These are phyloP conservation scores for Eupsittula cactorum DNA, from an alignment of 2,113 vertebrate genomes.

Conservation along the genomic window DNA sequence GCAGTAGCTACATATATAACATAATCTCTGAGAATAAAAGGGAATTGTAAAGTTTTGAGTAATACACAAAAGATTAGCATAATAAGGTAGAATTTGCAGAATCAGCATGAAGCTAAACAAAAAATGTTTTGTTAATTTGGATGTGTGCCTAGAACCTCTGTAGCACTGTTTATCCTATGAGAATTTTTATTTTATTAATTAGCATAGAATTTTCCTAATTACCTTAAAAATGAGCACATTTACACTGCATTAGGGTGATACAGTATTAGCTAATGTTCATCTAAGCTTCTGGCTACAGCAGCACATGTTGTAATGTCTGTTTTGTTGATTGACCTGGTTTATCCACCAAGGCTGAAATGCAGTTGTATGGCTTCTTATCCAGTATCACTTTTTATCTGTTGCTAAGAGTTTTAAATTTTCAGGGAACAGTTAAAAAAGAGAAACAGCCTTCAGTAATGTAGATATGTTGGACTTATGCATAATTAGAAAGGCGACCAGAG, in stretches of 20 bases:
- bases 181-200: neutral
- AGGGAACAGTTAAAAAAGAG: neutral
- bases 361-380: neutral
- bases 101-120: neutral
- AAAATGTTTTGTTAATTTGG: neutral
- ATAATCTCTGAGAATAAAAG: neutral
- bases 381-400: neutral
- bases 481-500: neutral
- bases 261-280: neutral
- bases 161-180: neutral
- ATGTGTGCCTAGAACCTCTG: neutral
- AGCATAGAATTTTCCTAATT: conserved; percentile 28
- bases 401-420: neutral
- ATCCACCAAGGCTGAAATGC: neutral
- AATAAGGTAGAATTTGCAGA: neutral
- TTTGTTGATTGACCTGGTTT: neutral
- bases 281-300: neutral
- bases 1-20: neutral
- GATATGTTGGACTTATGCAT: neutral
- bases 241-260: neutral
- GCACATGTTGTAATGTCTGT: neutral
- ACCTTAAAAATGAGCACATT: neutral
- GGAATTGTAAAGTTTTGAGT: neutral
- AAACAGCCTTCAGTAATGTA: neutral
- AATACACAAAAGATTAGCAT: neutral